A percentile compares a stretch with the other conserved stretches of the same genome.
phyloP scores from a whole-genome alignment of 2,113 vertebrate species.

The Calyptomena viridis region DNA sequence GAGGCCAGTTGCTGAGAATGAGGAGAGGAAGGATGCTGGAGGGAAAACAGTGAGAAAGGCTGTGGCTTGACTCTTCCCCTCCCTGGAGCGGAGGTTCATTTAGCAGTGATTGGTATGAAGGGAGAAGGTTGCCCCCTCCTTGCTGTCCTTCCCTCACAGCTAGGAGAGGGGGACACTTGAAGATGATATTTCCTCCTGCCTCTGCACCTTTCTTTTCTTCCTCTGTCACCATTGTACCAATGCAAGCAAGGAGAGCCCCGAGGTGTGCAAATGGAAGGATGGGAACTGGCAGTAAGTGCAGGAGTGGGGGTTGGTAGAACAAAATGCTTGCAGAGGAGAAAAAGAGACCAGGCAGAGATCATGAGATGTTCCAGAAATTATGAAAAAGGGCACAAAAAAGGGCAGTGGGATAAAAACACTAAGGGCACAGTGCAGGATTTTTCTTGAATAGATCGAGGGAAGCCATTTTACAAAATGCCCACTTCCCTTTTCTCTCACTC shows the following conservation, averaged over 20 bases:
- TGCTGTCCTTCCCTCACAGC: background rate
- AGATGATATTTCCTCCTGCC: background rate
- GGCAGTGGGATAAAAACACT: background rate
- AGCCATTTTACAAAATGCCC: background rate
- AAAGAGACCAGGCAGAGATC: background rate
- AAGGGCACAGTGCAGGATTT: background rate
- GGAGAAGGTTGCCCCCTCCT: background rate
- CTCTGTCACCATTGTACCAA: accelerated
- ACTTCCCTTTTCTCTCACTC: background rate
- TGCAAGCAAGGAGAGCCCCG: accelerated
- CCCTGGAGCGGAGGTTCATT: background rate
- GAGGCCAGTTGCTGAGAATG: background rate
- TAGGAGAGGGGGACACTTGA: accelerated
- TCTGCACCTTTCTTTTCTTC: background rate
- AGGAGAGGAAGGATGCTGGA: background rate
- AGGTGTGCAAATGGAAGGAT: background rate
- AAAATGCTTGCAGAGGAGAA: background rate
- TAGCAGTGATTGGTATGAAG: background rate
- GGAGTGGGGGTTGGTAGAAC: background rate
- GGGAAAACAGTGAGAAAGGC: background rate
- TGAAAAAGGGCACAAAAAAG: background rate
- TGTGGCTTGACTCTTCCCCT: background rate
- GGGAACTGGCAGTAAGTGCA: background rate
- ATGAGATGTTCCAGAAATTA: background rate
- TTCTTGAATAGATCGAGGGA: background rate